Evolutionary conservation across 1,140 invertebrate genomes (phyloP).

Genomic region (Trichonephila inaurata): DNA sequence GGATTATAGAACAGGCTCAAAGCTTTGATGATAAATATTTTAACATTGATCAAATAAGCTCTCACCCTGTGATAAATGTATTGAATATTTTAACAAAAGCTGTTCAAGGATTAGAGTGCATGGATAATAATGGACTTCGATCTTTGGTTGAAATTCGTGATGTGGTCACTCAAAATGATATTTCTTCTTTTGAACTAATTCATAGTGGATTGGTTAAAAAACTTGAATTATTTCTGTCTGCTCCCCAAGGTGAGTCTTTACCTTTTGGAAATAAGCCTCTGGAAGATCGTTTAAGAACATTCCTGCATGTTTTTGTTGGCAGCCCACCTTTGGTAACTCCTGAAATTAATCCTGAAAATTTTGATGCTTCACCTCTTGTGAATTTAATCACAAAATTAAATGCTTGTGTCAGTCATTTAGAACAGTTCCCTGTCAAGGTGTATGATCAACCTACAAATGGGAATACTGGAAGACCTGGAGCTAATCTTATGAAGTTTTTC

Average conservation of each 20-base stretch:
- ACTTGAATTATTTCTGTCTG: conserved; percentile 90
- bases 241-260: conserved; percentile 77
- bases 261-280: conserved; percentile 81
- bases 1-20: conserved; percentile 93
- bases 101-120: conserved; percentile 86
- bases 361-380: conserved; percentile 85
- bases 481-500: conserved; percentile 97
- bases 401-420: conserved; percentile 97
- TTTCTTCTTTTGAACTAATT: conserved; percentile 98
- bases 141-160: conserved; percentile 90
- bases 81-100: conserved; percentile 88
- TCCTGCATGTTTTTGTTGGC: conserved; percentile 95
- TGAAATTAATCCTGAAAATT: conserved; percentile 78
- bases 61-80: conserved; percentile 87
- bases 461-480: conserved; percentile 87
- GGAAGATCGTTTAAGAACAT: conserved; percentile 91
- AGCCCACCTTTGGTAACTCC: conserved; percentile 84
- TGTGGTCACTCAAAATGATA: conserved; percentile 95
- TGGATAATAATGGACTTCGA: conserved; percentile 84
- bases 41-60: conserved; percentile 79
- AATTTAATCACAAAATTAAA: conserved; percentile 94
- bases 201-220: conserved; percentile 95
- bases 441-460: conserved; percentile 91
- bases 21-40: conserved; percentile 85
- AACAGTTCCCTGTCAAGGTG: conserved; percentile 99